phyloP scores from a whole-genome alignment of 2,797 vertebrate species.

The Ctenosaura bakeri region DNA sequence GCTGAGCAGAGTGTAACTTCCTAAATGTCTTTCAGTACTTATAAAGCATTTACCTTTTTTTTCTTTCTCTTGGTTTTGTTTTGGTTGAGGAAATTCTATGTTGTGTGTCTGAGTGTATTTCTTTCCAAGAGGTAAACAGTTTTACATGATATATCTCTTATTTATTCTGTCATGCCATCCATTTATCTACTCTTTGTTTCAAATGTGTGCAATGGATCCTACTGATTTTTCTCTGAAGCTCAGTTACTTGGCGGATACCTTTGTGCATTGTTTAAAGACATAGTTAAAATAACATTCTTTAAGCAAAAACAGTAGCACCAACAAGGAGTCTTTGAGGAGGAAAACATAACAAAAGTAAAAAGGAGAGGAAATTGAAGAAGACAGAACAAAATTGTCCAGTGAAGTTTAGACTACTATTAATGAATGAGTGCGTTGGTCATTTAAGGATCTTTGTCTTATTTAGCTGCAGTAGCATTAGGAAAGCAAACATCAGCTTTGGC shows the following conservation, averaged over 20 bases:
- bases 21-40: slow-evolving; percentile 45
- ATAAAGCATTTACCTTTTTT: slow-evolving; percentile 45
- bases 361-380: neutral
- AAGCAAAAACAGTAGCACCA: slow-evolving; percentile 9
- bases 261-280: slow-evolving; percentile 29
- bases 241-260: neutral
- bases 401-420: neutral
- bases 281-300: slow-evolving; percentile 34
- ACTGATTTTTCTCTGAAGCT: slow-evolving; percentile 32
- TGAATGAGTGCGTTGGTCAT: neutral
- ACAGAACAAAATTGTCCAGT: neutral
- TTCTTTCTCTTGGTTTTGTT: slow-evolving; percentile 3
- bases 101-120: slow-evolving; percentile 13
- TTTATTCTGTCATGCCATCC: slow-evolving; percentile 29
- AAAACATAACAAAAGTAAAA: neutral
- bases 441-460: neutral
- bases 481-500: neutral
- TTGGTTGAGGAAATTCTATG: slow-evolving; percentile 36
- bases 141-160: slow-evolving; percentile 51
- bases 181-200: slow-evolving; percentile 40
- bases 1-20: slow-evolving; percentile 25
- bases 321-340: neutral
- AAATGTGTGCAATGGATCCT: slow-evolving; percentile 12
- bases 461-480: neutral
- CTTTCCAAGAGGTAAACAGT: slow-evolving; percentile 48